Evolutionary conservation across 1,140 invertebrate species (phyloP).

Genomic region (Akabosia matsudoensis): DNA sequence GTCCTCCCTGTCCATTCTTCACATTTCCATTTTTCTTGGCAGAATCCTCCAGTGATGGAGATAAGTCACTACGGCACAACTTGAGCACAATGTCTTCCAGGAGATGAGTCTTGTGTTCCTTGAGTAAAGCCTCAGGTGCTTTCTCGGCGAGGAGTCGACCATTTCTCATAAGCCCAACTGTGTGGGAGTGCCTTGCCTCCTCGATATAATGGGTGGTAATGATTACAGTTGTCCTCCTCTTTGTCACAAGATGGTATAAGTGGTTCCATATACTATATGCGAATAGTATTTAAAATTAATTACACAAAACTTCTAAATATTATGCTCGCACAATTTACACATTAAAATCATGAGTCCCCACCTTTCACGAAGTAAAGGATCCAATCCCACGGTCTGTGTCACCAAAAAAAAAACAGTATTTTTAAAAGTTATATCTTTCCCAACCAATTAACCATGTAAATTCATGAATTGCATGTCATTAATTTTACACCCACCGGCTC

Average conservation of each 20-base stretch:
- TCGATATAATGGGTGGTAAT: conserved; percentile 75
- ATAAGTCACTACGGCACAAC: conserved; percentile 50
- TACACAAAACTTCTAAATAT: no score
- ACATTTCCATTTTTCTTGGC: background rate
- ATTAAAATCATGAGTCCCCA: conserved; percentile 17
- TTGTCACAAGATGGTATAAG: conserved; percentile 15
- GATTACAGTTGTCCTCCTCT: background rate
- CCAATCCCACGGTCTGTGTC: conserved; percentile 23
- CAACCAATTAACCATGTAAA: no score
- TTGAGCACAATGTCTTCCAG: conserved; percentile 59
- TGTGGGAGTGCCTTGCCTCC: background rate
- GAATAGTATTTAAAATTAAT: conserved; percentile 14
- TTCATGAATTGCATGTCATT: no score
- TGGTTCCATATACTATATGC: conserved; percentile 13
- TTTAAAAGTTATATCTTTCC: no score
- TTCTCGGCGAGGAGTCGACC: conserved; percentile 57
- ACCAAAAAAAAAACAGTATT: no score
- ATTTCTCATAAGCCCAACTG: conserved; percentile 56
- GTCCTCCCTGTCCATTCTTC: conserved; percentile 23
- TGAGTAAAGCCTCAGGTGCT: conserved; percentile 53
- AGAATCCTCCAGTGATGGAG: background rate
- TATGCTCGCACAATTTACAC: background rate
- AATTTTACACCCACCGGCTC: conserved; percentile 65
- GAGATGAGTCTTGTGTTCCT: conserved; percentile 50
- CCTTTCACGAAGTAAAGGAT: conserved; percentile 37